Conservation (phyloP, 2,797 vertebrate genomes). For the Sebastes matsubarae region DNA sequence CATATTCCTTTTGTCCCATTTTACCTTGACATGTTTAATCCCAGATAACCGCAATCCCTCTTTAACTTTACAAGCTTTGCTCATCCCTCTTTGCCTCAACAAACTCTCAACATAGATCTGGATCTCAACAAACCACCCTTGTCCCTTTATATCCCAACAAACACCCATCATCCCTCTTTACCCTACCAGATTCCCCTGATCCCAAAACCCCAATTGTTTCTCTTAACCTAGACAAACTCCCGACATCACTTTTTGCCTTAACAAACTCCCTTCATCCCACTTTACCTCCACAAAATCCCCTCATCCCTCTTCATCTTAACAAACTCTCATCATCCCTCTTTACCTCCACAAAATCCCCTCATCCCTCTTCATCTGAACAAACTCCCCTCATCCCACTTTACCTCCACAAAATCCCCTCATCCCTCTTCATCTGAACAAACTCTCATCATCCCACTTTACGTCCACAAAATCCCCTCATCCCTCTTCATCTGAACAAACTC, state of each 20-base stretch:
- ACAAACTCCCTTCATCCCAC: too few relatives aligned
- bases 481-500: slow-evolving; percentile 80
- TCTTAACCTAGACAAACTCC: background rate
- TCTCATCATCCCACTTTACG: background rate
- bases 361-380: too few relatives aligned
- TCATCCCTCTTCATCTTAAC: too few relatives aligned
- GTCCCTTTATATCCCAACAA: slow-evolving; percentile 2
- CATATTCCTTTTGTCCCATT: background rate
- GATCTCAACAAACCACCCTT: background rate
- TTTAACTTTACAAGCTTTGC: background rate
- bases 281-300: too few relatives aligned
- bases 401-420: background rate
- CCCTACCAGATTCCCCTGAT: background rate
- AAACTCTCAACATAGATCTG: background rate
- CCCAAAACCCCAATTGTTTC: background rate
- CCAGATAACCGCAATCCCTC: background rate
- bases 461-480: background rate
- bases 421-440: too few relatives aligned
- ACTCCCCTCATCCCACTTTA: too few relatives aligned
- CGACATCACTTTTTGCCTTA: slow-evolving; percentile 9
- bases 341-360: too few relatives aligned
- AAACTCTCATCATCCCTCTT: too few relatives aligned
- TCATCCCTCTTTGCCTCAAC: slow-evolving; percentile 13
- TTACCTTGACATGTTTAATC: background rate
- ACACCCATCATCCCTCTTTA: background rate